Evolutionary conservation across 1,140 invertebrate species (phyloP).

Genomic region (Polypedilum vanderplanki): DNA sequence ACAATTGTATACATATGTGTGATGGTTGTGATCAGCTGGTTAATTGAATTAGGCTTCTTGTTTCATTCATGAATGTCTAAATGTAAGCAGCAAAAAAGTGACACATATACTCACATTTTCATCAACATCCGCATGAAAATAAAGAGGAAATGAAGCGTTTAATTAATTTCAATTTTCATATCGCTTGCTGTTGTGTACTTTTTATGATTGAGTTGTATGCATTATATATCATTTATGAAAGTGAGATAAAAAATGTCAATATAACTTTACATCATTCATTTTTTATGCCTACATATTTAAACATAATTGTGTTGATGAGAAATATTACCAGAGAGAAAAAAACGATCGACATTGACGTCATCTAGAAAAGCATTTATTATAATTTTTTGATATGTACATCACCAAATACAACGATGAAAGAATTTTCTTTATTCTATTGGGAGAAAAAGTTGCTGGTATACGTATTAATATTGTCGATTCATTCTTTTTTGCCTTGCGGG

Average conservation of each 20-base stretch:
- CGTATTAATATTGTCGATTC: neutral
- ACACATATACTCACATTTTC: too few relatives aligned
- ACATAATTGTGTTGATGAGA: neutral
- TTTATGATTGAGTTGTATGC: neutral
- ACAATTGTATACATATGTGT: neutral
- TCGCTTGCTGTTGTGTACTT: neutral
- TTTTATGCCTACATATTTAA: neutral
- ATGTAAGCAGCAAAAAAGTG: too few relatives aligned
- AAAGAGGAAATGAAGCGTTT: constrained; percentile 5
- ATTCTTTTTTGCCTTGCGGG: neutral
- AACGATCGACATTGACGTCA: neutral
- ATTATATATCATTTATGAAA: neutral
- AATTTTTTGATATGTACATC: too few relatives aligned
- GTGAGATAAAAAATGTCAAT: neutral
- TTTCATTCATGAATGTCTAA: too few relatives aligned
- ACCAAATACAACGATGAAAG: too few relatives aligned
- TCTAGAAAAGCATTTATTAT: neutral
- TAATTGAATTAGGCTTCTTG: neutral
- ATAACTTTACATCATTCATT: neutral
- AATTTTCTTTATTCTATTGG: neutral
- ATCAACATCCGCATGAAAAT: neutral
- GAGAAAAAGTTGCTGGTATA: neutral
- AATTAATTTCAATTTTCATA: neutral
- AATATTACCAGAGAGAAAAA: neutral
- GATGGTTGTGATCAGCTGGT: neutral